Percentiles rank a stretch among this genome's conserved stretches.
Conservation (phyloP, 1,140 invertebrate species). For the Stegodyphus mimosarum region DNA sequence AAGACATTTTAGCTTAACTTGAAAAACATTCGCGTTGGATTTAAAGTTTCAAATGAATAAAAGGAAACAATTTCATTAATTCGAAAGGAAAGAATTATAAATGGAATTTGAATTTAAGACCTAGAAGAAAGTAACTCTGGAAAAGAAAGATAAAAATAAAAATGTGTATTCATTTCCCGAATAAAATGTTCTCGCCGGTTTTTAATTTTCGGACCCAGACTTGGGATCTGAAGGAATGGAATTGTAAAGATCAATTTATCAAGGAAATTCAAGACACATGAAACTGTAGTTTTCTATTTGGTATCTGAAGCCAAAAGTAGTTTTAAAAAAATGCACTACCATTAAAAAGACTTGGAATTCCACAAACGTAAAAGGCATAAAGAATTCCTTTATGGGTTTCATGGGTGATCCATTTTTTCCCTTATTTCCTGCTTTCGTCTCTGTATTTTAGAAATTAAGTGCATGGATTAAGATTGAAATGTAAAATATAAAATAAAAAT, state of each 20-base stretch:
- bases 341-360: too few species aligned
- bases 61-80: constrained; percentile 36
- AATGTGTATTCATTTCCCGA: constrained; percentile 18
- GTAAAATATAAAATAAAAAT: neutral
- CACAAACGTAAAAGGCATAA: too few species aligned
- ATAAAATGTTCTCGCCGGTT: constrained; percentile 3
- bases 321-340: neutral
- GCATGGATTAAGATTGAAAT: constrained; percentile 2
- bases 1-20: neutral
- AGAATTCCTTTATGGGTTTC: too few species aligned
- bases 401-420: neutral
- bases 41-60: neutral
- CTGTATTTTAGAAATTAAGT: neutral
- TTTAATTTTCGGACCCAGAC: constrained; percentile 7
- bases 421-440: neutral
- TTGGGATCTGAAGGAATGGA: constrained; percentile 7
- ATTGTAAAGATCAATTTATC: constrained; percentile 32
- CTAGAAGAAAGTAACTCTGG: neutral
- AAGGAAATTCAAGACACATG: constrained; percentile 26
- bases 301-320: too few species aligned
- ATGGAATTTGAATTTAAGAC: neutral
- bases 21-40: neutral
- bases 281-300: neutral
- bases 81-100: constrained; percentile 2
- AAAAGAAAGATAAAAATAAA: constrained; percentile 21